These are phyloP conservation scores for Onchidella celtica DNA, from an alignment of 2,888 invertebrate genomes.

Conservation along the genomic window DNA sequence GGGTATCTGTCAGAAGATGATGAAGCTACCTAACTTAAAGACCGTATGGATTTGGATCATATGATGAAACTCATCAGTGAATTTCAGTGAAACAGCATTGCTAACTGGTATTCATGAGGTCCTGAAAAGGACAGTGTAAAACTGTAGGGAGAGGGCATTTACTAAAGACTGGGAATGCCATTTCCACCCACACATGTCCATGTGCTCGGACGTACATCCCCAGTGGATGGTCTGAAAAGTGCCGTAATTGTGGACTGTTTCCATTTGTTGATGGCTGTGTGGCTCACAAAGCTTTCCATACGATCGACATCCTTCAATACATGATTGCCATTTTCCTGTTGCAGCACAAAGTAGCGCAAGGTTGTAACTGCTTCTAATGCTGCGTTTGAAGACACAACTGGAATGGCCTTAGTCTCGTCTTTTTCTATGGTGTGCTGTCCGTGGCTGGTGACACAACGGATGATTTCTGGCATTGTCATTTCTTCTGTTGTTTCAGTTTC, in stretches of 20 bases:
- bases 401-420: neutral
- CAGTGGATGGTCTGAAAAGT: neutral
- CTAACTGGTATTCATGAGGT: too few species aligned
- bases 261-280: neutral
- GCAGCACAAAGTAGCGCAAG: too few species aligned
- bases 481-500: neutral
- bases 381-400: neutral
- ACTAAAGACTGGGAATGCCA: neutral
- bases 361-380: too few species aligned
- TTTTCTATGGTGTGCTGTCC: neutral
- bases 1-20: too few species aligned
- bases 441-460: neutral
- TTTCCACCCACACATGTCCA: neutral
- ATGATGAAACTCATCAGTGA: too few species aligned
- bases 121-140: too few species aligned
- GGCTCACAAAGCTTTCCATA: neutral
- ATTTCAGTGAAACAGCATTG: too few species aligned
- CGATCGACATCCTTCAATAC: neutral
- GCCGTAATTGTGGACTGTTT: neutral
- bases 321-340: neutral
- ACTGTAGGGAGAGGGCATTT: too few species aligned
- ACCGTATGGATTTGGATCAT: too few species aligned
- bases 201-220: neutral
- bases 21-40: too few species aligned
- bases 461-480: neutral